Conservation (phyloP, 2,797 vertebrate species). For the Spinibarbus caldwelli region DNA sequence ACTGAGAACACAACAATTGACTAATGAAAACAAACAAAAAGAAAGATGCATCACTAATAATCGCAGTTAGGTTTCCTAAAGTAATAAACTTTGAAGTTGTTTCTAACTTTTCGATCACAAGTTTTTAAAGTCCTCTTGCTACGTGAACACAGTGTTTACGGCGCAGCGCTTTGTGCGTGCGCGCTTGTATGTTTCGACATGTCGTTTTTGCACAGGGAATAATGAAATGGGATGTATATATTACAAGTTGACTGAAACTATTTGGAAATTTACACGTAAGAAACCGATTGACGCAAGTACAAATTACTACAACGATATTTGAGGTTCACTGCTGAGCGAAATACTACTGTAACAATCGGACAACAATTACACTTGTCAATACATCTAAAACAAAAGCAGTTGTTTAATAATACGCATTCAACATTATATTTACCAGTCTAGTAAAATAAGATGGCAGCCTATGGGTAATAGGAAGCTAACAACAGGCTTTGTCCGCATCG, state of each 20-base stretch:
- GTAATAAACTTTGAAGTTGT: neutral
- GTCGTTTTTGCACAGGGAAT: neutral
- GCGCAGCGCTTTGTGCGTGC: neutral
- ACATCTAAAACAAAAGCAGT: neutral
- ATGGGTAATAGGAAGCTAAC: constrained; percentile 18
- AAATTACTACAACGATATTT: neutral
- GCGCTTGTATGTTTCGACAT: neutral
- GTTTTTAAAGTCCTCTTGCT: neutral
- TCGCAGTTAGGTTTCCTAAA: neutral
- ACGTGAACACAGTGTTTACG: neutral
- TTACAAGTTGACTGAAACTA: too few species aligned
- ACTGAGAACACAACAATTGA: neutral
- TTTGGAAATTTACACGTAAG: neutral
- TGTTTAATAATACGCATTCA: neutral
- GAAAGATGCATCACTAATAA: neutral
- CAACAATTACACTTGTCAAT: neutral
- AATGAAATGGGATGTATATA: neutral
- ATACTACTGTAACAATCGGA: neutral
- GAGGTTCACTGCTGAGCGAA: neutral
- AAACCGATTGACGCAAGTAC: neutral
- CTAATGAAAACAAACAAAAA: neutral
- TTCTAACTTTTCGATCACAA: constrained; percentile 14
- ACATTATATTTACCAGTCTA: neutral
- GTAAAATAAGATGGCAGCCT: constrained; percentile 29
- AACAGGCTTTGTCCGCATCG: constrained; percentile 50